Evolutionary conservation across 2,888 invertebrate species (phyloP), one percentile per base, ranked within the genome.

Genomic region (Drosophila borborema): DNA sequence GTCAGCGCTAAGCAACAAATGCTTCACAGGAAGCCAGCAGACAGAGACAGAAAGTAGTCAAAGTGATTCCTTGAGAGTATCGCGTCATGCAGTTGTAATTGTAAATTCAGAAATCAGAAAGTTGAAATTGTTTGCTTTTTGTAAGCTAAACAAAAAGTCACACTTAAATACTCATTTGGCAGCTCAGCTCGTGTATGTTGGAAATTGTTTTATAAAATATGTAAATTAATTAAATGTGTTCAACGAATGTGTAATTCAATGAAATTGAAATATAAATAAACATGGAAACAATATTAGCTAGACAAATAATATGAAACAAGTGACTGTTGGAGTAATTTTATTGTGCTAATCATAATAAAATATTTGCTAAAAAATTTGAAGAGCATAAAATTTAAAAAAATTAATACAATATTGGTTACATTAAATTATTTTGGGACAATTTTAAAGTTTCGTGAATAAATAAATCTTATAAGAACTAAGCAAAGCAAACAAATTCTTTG

Each of bases 111-210:
- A 64, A 72, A 75, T 60, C 41, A 53, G 31, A 64, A 72, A 75
- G 72, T 73, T 86, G 61, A 54, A 61, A 65, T 67, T 82, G 70
- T 71, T 65, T 55, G 41, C 49, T 23, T 64, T 53, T 53, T 46
- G 31, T 23, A 48, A 73, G 34, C 31, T 20, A 49, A 62, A n/a
- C 45, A 46, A 34, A 40, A 10, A 45, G 31, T 73, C 53, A 12
- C 46, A 45, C 10, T 46, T 51, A 23, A 55, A 59, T 3, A 48
- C 46, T 16, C 53, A 55, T 5, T n/a, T 12, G 23, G 28, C 23
- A 40, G 23, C 23, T 23, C 40, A 14, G 9, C 18, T 55, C 12
- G 66, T 55, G 55, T 65, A 67, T 36, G 46, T 65, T 38, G 18
- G 12, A 34, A n/a, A 3, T 36, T 12, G 14, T 51, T 51, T 34